phyloP scores from a whole-genome alignment of 2,888 invertebrate genomes.

The Drosophila diplacantha region DNA sequence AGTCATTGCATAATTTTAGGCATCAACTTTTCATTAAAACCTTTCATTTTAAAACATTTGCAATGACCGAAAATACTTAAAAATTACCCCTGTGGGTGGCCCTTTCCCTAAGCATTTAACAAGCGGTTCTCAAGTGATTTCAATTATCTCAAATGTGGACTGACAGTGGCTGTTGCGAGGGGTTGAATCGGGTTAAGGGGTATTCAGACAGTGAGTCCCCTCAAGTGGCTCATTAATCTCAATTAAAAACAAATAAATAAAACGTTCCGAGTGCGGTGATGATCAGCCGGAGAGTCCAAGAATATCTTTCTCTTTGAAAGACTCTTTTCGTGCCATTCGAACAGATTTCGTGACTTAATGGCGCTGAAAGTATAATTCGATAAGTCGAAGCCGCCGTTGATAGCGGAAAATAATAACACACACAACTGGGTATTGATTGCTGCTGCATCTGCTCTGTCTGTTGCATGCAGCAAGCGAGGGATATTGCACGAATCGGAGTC shows the following conservation, averaged over 20 bases:
- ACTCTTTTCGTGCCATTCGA: conserved; percentile 22
- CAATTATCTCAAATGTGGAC: conserved; percentile 54
- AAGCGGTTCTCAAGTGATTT: conserved; percentile 54
- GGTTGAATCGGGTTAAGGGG: conserved; percentile 8
- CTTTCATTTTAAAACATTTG: not conserved
- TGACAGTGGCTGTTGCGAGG: conserved; percentile 25
- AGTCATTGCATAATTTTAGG: conserved; percentile 55
- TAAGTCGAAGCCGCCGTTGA: conserved; percentile 52
- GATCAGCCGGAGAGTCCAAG: conserved; percentile 18
- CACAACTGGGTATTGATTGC: conserved; percentile 43
- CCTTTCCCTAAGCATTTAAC: conserved; percentile 30
- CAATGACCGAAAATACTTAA: conserved; percentile 6
- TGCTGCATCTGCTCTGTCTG: conserved; percentile 6
- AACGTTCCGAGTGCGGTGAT: conserved; percentile 24
- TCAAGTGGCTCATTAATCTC: conserved; percentile 64
- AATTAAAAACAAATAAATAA: conserved; percentile 57
- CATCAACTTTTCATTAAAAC: conserved; percentile 15
- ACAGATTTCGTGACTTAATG: conserved; percentile 43
- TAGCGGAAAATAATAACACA: conserved; percentile 52
- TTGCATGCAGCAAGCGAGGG: conserved; percentile 25
- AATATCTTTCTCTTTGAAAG: not conserved
- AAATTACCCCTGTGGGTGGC: conserved; percentile 34
- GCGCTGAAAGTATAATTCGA: conserved; percentile 62
- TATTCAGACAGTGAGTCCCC: conserved; percentile 6
- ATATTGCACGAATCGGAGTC: conserved; percentile 19